Base-by-base conservation (phyloP, 2,797 vertebrate genomes). In the Astyanax mexicanus region DNA sequence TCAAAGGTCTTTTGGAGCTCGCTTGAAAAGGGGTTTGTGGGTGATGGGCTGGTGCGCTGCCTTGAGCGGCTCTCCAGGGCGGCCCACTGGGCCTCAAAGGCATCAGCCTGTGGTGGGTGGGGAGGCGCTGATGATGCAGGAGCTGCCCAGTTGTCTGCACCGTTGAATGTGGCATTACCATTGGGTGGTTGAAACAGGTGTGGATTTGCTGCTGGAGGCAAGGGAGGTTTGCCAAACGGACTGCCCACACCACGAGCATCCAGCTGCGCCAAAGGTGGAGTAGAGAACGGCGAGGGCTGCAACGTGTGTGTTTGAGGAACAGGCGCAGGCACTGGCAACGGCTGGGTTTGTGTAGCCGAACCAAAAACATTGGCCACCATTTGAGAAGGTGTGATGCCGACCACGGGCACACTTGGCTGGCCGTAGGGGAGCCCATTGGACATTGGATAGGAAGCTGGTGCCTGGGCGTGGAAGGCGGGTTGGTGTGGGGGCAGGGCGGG, bases 1-100 rank as follows among this genome's bases (percentile, higher is more conserved):
- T 99, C 98, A 80, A 99, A 99, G 0, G 98, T 99, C 88, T 99
- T 99, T 89, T 99, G 98, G 85, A 99, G 93, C 90, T 99, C 98
- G 0, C 94, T 96, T 74, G 97, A 99, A 91, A 99, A 99, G 49
- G 98, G 98, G 84, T 99, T 99, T 71, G 98, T 99, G 1, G 98
- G 97, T 27, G 98, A 99, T 10, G 98, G 96, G 1, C 96, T 95
- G 74, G 95, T 94, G 84, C 92, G 96, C 77, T 98, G 95, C 78
- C 94, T 97, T 0, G 96, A 91, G 83, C 96, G 96, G 88, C 92
- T 87, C 89, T 99, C 98, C 70, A 99, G 79, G 0, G 98, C 97
- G 0, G 95, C 97, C 98, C 98, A 99, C 91, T 99, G 97, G 60
- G 96, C 97, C 86, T 99, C 98, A 0, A 99, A 99, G 13, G 95